Conservation (phyloP, 2,888 invertebrate species). For the Ormia ochracea region DNA sequence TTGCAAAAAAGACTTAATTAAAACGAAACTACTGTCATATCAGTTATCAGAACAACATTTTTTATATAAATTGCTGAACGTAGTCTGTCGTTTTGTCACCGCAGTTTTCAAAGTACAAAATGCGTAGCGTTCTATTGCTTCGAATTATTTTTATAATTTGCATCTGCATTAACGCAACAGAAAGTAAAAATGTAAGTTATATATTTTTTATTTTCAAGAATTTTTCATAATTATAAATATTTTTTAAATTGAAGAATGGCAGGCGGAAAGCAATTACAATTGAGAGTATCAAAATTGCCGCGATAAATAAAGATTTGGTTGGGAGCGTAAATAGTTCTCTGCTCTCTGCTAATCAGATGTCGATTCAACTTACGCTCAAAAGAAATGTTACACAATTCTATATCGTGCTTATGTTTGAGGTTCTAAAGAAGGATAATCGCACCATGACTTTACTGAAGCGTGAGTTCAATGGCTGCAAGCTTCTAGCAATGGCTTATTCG, state of each 20-base stretch:
- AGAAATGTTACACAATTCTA: conserved; percentile 22
- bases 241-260: background rate
- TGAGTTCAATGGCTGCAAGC: conserved; percentile 64
- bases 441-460: conserved; percentile 48
- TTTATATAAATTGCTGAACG: too few species aligned
- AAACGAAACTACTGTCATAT: too few species aligned
- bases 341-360: background rate
- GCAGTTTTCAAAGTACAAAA: too few species aligned
- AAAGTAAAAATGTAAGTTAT: background rate
- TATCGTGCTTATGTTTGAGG: conserved; percentile 36
- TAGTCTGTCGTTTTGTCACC: too few species aligned
- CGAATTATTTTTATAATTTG: background rate
- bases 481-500: conserved; percentile 35
- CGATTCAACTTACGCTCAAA: background rate
- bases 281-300: background rate
- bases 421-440: conserved; percentile 63
- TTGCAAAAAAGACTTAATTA: background rate
- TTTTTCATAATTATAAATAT: background rate
- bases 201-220: background rate
- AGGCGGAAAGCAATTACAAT: background rate
- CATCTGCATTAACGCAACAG: background rate
- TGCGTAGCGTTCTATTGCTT: background rate
- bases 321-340: background rate
- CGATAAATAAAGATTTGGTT: background rate
- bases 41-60: too few species aligned